phyloP scores from a whole-genome alignment of 2,113 vertebrate species.

The Periophthalmus modestus region DNA sequence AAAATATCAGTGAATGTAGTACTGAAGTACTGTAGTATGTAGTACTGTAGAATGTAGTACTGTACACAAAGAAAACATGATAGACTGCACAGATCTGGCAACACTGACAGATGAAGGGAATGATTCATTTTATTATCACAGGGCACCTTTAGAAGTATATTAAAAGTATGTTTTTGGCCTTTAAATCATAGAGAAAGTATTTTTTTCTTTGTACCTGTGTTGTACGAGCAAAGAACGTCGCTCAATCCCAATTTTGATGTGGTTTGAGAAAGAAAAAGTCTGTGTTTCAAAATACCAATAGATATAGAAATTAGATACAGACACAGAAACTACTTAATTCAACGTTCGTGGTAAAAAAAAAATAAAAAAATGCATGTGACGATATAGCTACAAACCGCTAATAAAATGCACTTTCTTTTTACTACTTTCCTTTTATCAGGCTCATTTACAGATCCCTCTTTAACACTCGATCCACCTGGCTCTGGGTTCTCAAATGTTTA shows the following conservation, averaged over 20 bases:
- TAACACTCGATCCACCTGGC: neutral
- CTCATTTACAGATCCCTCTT: neutral
- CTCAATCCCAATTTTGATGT: neutral
- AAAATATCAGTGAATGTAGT: neutral
- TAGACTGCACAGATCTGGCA: neutral
- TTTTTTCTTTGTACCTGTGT: no score
- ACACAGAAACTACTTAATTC: no score
- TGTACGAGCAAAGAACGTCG: no score
- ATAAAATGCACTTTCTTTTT: neutral
- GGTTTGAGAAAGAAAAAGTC: neutral
- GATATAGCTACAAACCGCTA: neutral
- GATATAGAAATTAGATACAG: no score
- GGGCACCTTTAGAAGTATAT: neutral
- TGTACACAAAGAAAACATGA: conserved; percentile 12
- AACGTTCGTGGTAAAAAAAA: no score
- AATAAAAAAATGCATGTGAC: no score
- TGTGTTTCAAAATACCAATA: no score
- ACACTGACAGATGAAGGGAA: neutral
- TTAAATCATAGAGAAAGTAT: no score
- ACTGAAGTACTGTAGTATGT: no score
- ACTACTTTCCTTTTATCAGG: neutral
- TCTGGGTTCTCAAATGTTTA: neutral
- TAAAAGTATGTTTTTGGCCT: neutral
- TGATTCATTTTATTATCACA: neutral
- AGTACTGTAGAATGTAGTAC: conserved; percentile 17